Evolutionary conservation across 2,113 vertebrate species (phyloP).

Genomic region (Pristiophorus japonicus): DNA sequence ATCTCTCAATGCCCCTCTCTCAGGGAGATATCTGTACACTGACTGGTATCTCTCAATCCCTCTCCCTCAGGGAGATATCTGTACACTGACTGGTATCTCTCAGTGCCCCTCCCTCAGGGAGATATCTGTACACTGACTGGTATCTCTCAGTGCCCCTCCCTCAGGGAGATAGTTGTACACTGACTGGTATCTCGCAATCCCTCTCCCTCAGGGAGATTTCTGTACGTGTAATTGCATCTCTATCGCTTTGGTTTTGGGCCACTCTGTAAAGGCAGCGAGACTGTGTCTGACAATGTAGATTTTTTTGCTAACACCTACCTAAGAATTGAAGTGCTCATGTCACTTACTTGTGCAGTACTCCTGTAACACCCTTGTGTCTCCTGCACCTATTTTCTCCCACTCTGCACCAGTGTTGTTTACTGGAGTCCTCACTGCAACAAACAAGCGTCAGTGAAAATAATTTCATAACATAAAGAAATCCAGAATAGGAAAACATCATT

Average conservation of each 20-base stretch:
- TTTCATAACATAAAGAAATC: not conserved
- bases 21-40: not conserved
- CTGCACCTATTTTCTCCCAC: not conserved
- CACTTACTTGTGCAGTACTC: not conserved
- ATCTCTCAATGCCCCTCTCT: not conserved
- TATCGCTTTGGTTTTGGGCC: not conserved
- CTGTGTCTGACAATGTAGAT: not conserved
- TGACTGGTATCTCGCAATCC: not conserved
- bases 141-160: not conserved
- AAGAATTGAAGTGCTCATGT: not conserved
- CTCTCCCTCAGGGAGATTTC: not conserved
- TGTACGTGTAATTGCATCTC: not conserved
- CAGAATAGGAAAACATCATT: not conserved
- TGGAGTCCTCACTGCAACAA: constrained; percentile 7
- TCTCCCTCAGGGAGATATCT: not conserved
- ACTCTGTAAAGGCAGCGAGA: not conserved
- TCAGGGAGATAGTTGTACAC: not conserved
- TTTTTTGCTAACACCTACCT: not conserved
- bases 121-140: not conserved
- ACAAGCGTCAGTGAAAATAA: not conserved
- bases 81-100: not conserved
- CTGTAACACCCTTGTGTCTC: not conserved
- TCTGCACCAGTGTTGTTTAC: not conserved
- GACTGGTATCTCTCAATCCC: not conserved
- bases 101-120: not conserved